phyloP scores from a whole-genome alignment of 2,888 invertebrate genomes.

The Brenthis ino region DNA sequence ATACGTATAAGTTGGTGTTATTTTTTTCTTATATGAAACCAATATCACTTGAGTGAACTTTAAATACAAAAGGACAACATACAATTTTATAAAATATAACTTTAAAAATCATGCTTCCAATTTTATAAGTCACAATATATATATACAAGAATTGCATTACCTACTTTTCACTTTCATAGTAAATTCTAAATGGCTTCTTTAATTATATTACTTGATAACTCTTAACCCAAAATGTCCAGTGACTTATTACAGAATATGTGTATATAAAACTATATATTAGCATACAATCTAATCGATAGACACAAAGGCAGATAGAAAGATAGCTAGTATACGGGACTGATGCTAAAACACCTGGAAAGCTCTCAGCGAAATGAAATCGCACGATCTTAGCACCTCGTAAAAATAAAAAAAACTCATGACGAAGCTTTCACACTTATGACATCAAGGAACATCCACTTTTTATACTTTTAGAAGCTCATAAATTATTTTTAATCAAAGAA shows the following conservation, averaged over 20 bases:
- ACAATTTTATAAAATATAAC: too few relatives aligned
- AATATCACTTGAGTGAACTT: too few relatives aligned
- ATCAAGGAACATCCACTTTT: not conserved
- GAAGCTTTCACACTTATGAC: constrained; percentile 13
- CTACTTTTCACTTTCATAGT: too few relatives aligned
- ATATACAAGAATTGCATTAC: too few relatives aligned
- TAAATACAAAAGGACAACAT: too few relatives aligned
- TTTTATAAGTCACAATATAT: too few relatives aligned
- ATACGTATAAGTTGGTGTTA: too few relatives aligned
- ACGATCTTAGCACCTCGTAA: constrained; percentile 22
- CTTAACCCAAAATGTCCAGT: not conserved
- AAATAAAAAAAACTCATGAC: constrained; percentile 7
- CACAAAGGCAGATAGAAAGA: not conserved
- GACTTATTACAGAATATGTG: not conserved
- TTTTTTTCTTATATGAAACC: too few relatives aligned
- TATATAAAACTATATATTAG: not conserved
- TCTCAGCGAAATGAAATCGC: constrained; percentile 24
- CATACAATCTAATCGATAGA: constrained; percentile 3
- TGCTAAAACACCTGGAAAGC: constrained; percentile 12
- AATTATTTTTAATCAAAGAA: not conserved
- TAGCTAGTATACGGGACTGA: not conserved
- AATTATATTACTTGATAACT: too few relatives aligned
- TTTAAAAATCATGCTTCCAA: too few relatives aligned
- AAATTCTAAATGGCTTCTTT: too few relatives aligned
- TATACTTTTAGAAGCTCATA: not conserved